phyloP scores from a whole-genome alignment of 2,888 invertebrate genomes.

The Hyalella azteca region DNA sequence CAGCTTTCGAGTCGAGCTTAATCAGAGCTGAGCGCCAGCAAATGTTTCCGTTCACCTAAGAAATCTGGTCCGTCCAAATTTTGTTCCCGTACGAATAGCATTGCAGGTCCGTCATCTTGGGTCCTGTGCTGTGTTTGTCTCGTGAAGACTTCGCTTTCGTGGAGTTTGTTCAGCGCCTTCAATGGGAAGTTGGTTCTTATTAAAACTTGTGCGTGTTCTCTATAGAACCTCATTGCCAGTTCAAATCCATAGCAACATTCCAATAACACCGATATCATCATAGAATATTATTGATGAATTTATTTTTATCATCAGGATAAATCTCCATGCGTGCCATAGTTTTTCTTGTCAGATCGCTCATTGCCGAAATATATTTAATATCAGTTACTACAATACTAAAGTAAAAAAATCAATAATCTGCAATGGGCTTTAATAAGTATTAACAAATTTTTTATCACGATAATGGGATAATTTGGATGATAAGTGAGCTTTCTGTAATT shows the following conservation, averaged over 20 bases:
- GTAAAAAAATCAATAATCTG: too few relatives aligned
- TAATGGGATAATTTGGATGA: too few relatives aligned
- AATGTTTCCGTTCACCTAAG: conserved; percentile 24
- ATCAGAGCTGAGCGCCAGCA: conserved; percentile 34
- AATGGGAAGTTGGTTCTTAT: conserved; percentile 30
- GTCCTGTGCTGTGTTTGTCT: not conserved
- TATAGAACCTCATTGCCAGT: conserved; percentile 33
- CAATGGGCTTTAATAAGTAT: too few relatives aligned
- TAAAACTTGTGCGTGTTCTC: conserved; percentile 17
- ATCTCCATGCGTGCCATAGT: too few relatives aligned
- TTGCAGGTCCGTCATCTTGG: not conserved
- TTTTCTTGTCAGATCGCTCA: too few relatives aligned
- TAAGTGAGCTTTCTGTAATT: too few relatives aligned
- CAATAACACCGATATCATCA: too few relatives aligned
- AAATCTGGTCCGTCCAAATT: conserved; percentile 9
- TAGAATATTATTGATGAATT: not conserved
- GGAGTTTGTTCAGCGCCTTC: conserved; percentile 31
- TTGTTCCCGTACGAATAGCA: not conserved
- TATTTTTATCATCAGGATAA: too few relatives aligned
- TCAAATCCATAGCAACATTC: not conserved
- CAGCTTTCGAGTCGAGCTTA: conserved; percentile 27
- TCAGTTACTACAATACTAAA: too few relatives aligned
- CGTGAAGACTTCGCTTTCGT: not conserved
- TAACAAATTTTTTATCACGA: too few relatives aligned
- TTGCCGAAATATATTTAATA: too few relatives aligned